These are phyloP conservation scores for Sitodiplosis mosellana DNA, from an alignment of 1,140 invertebrate genomes.

Conservation along the genomic window DNA sequence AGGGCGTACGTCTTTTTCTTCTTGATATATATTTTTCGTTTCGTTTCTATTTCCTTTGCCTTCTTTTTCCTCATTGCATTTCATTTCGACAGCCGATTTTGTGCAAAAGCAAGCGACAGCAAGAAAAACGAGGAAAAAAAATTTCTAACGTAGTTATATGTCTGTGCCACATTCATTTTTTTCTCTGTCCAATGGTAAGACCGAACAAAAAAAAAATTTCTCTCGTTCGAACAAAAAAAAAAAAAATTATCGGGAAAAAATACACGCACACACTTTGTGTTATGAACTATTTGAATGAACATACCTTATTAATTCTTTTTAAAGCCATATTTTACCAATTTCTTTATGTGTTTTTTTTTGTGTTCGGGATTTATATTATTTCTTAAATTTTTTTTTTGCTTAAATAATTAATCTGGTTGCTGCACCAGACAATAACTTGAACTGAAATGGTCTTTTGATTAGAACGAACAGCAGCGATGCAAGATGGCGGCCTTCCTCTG, in stretches of 20 bases:
- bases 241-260: slow-evolving; percentile 9
- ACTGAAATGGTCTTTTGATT: background rate
- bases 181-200: background rate
- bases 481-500: background rate
- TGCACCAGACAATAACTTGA: slow-evolving; percentile 1
- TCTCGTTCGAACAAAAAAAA: background rate
- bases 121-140: background rate
- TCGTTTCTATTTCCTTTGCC: too few species aligned
- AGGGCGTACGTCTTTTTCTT: too few species aligned
- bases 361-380: background rate
- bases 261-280: slow-evolving; percentile 6
- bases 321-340: slow-evolving; percentile 58
- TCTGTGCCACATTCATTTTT: background rate
- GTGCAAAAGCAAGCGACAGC: too few species aligned
- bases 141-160: background rate
- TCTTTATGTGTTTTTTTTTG: slow-evolving; percentile 1
- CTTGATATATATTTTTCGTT: too few species aligned
- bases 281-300: slow-evolving; percentile 20
- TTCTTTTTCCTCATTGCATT: too few species aligned
- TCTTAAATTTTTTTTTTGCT: slow-evolving; percentile 4
- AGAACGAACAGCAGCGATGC: background rate
- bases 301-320: slow-evolving; percentile 92
- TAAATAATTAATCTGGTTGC: background rate
- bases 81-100: too few species aligned
- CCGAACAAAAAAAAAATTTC: background rate